Evolutionary conservation across 2,113 vertebrate species (phyloP), one percentile per base, ranked within the genome.

Genomic region (Aspidoscelis tigris): DNA sequence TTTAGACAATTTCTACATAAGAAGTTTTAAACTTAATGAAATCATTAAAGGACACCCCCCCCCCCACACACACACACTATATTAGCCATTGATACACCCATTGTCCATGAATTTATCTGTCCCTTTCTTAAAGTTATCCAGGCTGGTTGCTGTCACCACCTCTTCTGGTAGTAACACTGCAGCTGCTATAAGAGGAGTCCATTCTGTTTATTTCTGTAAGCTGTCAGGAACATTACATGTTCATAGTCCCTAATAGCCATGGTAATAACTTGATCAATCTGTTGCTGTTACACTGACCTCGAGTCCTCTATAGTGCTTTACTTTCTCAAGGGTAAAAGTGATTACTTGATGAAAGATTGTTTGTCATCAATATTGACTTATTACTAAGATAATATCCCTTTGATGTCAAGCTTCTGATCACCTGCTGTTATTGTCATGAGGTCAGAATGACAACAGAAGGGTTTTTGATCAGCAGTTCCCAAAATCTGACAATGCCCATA

Each of bases 321-420:
- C 82, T 94, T 94, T 94, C 91, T 92, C 75, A 80, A 94, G 95
- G 94, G 95, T 95, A 94, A 95, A 94, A 94, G 88, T 89, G 93
- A 93, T 81, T 94, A 91, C 86, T 90, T 90, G 92, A 91, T 93
- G 94, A 94, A 93, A 93, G 89, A 90, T 88, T 94, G 93, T 94
- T 93, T 92, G 92, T 92, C 93, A 91, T 96, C 93, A 90, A 93
- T 94, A 94, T 93, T 93, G 95, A 95, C 90, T 81, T 84, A 69
- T 84, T 90, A 74, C 77, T 92, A 91, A 86, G 76, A 74, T 80
- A 79, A 93, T 93, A 90, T 88, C 89, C 66, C 61, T 91, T 93
- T 88, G 86, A 89, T 91, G 90, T 90, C 87, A 90, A 83, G 78
- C 65, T 88, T 92, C 88, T 87, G 91, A 91, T 93, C 91, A 90